Percentiles rank a stretch among this genome's conserved stretches.
phyloP scores from a whole-genome alignment of 2,113 vertebrate genomes.

The rabbit (Oryctolagus cuniculus) region DNA sequence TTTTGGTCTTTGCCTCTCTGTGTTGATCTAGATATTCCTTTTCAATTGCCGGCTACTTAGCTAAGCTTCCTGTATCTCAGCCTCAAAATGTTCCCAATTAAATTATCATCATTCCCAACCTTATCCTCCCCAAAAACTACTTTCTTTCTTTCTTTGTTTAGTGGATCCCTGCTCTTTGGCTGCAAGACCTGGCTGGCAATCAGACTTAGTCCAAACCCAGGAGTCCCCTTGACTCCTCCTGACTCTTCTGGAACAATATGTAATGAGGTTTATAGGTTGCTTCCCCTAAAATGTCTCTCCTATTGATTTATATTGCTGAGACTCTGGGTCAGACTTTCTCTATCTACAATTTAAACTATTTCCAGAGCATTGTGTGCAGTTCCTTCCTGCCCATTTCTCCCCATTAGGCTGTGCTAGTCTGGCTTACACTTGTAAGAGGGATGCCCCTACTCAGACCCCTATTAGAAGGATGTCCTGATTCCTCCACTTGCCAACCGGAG shows the following conservation, averaged over 20 bases:
- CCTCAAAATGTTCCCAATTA: background rate
- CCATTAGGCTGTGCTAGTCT: background rate
- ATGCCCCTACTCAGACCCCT: background rate
- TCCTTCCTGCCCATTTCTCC: background rate
- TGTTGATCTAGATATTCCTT: background rate
- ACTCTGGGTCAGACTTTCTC: background rate
- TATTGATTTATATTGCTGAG: background rate
- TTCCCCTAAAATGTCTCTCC: background rate
- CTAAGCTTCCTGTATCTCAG: background rate
- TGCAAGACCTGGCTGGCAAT: background rate
- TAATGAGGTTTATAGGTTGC: background rate
- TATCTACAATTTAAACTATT: constrained; percentile 22
- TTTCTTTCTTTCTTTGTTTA: background rate
- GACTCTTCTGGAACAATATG: constrained; percentile 35
- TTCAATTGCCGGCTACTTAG: background rate
- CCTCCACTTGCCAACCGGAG: background rate
- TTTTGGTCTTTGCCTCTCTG: background rate
- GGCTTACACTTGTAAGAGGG: background rate
- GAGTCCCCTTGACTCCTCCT: background rate
- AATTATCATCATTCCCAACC: background rate
- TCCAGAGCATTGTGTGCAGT: background rate
- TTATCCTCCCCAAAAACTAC: background rate
- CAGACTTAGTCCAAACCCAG: background rate
- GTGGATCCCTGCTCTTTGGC: background rate
- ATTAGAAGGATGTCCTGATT: background rate